These are phyloP conservation scores for Chloroceryle amazona DNA, from an alignment of 2,797 vertebrate genomes.

Conservation along the genomic window DNA sequence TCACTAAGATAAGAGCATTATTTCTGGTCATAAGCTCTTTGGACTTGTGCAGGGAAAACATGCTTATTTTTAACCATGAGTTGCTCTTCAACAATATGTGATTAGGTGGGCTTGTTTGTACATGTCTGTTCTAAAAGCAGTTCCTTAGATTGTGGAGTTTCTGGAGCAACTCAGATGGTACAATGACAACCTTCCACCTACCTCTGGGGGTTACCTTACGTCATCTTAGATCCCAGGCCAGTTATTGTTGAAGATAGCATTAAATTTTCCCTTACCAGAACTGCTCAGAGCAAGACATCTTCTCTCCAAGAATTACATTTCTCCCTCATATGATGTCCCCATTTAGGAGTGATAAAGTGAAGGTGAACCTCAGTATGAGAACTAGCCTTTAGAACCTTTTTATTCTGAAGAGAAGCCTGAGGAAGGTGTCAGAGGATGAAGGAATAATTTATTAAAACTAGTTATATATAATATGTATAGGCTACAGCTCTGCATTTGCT, in stretches of 20 bases:
- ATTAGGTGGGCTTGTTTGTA: constrained; percentile 21
- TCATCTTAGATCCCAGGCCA: not conserved
- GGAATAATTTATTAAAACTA: not conserved
- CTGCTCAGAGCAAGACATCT: not conserved
- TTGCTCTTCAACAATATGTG: constrained; percentile 12
- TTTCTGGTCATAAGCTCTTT: constrained; percentile 42
- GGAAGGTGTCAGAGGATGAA: not conserved
- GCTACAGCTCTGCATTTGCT: constrained; percentile 16
- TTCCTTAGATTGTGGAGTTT: not conserved
- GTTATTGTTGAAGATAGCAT: not conserved
- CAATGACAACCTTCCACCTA: not conserved
- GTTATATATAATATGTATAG: not conserved
- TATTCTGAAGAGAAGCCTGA: not conserved
- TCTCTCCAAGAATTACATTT: not conserved
- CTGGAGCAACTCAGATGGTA: not conserved
- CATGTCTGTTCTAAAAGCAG: not conserved
- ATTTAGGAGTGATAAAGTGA: not conserved
- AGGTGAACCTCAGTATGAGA: not conserved
- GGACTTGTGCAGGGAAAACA: constrained; percentile 12
- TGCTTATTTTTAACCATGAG: constrained; percentile 60
- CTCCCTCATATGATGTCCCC: not conserved
- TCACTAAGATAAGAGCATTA: constrained; percentile 44
- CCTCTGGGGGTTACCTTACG: not conserved
- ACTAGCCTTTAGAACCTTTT: not conserved
- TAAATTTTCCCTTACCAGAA: not conserved